These are phyloP conservation scores for Hippocampus zosterae DNA, from an alignment of 2,113 vertebrate species.

Conservation along the genomic window DNA sequence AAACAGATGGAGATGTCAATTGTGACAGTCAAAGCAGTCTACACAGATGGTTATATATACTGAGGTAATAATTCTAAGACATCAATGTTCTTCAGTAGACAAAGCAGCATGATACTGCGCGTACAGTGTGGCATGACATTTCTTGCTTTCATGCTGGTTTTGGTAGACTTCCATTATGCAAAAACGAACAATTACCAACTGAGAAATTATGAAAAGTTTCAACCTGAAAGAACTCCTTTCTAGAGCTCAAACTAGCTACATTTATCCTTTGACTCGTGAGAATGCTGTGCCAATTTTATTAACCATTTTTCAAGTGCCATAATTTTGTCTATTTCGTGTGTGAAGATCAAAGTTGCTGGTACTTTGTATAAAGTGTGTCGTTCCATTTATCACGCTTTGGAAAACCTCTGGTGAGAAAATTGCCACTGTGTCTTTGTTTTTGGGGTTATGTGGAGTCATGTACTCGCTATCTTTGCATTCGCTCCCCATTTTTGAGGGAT, in stretches of 20 bases:
- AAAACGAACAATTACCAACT: conserved; percentile 2
- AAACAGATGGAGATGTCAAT: conserved; percentile 40
- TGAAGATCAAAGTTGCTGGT: not conserved
- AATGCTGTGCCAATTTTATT: not conserved
- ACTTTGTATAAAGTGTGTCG: not conserved
- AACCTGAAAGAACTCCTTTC: not conserved
- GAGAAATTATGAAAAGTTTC: conserved; percentile 1
- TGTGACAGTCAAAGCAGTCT: conserved; percentile 21
- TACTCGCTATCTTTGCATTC: not conserved
- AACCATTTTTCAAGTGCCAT: not conserved
- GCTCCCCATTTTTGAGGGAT: not conserved
- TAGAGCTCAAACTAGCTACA: not conserved
- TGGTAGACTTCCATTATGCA: not conserved
- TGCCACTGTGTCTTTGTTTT: not conserved
- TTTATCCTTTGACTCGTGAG: not conserved
- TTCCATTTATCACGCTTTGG: not conserved
- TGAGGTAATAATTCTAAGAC: conserved; percentile 32
- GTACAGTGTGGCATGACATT: conserved; percentile 17
- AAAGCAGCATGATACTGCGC: conserved; percentile 34
- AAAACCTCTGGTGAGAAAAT: not conserved
- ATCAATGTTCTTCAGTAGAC: conserved; percentile 17
- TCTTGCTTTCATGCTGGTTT: conserved; percentile 2
- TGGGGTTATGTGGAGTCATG: not conserved
- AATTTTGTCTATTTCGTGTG: not conserved
- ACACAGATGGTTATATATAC: conserved; percentile 33